phyloP scores from a whole-genome alignment of 1,140 invertebrate species.

The Helicoverpa zea region DNA sequence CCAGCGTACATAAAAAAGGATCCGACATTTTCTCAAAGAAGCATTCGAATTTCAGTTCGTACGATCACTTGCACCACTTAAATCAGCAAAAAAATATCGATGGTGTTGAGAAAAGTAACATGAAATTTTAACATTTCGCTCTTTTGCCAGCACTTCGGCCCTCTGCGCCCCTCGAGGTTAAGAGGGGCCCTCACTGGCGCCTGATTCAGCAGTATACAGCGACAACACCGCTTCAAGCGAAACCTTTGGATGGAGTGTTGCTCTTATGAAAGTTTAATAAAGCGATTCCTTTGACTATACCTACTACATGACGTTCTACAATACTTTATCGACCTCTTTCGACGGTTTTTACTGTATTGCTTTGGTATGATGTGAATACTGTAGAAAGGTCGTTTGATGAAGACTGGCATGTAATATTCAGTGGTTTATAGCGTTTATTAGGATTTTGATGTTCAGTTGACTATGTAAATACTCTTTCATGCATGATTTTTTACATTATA shows the following conservation, averaged over 20 bases:
- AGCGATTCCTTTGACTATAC: constrained; percentile 46
- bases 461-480: constrained; percentile 3
- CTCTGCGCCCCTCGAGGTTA: constrained; percentile 35
- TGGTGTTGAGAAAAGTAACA: constrained; percentile 34
- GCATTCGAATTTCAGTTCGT: not conserved
- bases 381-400: constrained; percentile 8
- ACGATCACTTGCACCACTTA: constrained; percentile 10
- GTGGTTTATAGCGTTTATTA: constrained; percentile 22
- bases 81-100: constrained; percentile 35
- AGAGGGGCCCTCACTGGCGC: constrained; percentile 16
- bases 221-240: constrained; percentile 48
- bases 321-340: constrained; percentile 19
- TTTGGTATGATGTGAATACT: constrained; percentile 11
- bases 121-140: constrained; percentile 38
- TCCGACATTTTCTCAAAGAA: not conserved
- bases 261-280: constrained; percentile 52
- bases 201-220: constrained; percentile 49
- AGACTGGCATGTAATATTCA: constrained; percentile 21
- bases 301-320: constrained; percentile 25
- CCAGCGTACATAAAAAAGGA: not conserved
- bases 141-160: constrained; percentile 37
- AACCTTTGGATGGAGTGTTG: constrained; percentile 45
- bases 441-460: constrained; percentile 34
- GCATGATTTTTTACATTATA: constrained; percentile 4
- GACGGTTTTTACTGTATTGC: constrained; percentile 10